phyloP scores from a whole-genome alignment of 2,888 invertebrate species.

The Beris morrisii region DNA sequence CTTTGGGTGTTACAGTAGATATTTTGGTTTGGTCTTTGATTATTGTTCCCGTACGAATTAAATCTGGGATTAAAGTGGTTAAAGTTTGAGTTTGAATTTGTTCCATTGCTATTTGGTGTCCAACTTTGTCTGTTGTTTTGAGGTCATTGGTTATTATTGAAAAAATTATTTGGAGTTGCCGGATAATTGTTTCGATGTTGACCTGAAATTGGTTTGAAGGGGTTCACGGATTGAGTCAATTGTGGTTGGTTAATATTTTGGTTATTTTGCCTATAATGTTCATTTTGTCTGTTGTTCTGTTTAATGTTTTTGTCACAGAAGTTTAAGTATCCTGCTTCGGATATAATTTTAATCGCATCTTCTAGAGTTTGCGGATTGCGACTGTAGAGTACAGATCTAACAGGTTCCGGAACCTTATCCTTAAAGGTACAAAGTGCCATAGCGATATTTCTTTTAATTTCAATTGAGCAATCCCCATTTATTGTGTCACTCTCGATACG shows the following conservation, averaged over 20 bases:
- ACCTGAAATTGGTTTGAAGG: too few relatives aligned
- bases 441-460: neutral
- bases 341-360: neutral
- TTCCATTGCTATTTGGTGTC: neutral
- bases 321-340: neutral
- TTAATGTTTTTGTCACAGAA: neutral
- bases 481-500: neutral
- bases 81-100: too few relatives aligned
- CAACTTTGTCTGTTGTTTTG: neutral
- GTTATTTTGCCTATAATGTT: neutral
- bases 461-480: neutral
- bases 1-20: too few relatives aligned
- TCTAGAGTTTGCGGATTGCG: conserved; percentile 8
- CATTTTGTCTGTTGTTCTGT: neutral
- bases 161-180: neutral
- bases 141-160: neutral
- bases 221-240: too few relatives aligned
- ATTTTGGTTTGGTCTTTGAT: too few relatives aligned
- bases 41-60: too few relatives aligned
- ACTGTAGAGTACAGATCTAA: conserved; percentile 2
- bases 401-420: conserved; percentile 13
- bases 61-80: too few relatives aligned
- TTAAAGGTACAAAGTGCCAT: neutral
- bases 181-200: too few relatives aligned
- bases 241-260: neutral